Base-by-base conservation (phyloP, 2,888 invertebrate species). In the Aquatica leii region DNA sequence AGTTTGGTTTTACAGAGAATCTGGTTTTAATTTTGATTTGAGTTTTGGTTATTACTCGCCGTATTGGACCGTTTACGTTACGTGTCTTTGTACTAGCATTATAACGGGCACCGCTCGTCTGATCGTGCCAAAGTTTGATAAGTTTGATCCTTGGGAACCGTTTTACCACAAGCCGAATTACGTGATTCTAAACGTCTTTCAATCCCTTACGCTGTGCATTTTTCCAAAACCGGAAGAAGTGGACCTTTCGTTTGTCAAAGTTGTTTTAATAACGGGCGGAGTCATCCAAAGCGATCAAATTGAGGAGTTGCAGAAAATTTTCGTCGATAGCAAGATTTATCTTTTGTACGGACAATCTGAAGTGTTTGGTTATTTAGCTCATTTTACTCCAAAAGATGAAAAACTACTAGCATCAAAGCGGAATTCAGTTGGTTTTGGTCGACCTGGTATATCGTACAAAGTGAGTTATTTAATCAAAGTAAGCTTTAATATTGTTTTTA, bases 271-370 rank as follows among this genome's bases (percentile, higher is more conserved):
- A 2, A 79, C 75, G 1, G 80, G 81, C 0, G 77, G 75, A 3
- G 59, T 73, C 3, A 60, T 79, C n/a, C 66, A 77, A 0, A 63
- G 69, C 21, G 71, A 72, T 17, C 70, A 73, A 49, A 61, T 77
- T 6, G 12, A 62, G 2, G 62, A 68, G 21, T 55, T 81, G n/a
- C 67, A 78, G 48, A 79, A 80, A 53, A 40, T 79, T 6, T 65
- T 81, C 37, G 80, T 80, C 0, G 79, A 78, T 3, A 76, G 78
- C 0, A 73, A 76, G 56, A 69, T 79, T 0, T 63, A 51, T 54
- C 72, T 77, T 54, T 69, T 56, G 14, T 81, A 79, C 60, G 81
- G 80, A 1, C 79, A 78, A 69, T 76, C 80, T 0, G 81, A 81
- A 71, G 71, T 77, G 2, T 72, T 73, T 2, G 80, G 80, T n/a